Percentiles rank a stretch among this genome's conserved stretches.
Conservation (phyloP, 1,140 invertebrate genomes). For the Drusus annulatus region DNA sequence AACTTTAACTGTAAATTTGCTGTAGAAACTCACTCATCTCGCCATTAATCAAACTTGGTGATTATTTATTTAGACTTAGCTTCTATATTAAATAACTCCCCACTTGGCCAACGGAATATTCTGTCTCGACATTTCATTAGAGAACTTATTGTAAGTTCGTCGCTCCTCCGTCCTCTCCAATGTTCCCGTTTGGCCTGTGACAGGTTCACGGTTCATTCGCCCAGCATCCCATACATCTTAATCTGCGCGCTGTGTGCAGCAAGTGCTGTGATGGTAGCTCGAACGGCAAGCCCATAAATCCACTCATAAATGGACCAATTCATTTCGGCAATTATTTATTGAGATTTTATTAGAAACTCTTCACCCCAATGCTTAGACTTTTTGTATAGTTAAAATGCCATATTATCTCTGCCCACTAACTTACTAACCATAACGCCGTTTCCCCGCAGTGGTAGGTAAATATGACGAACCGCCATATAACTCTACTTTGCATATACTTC, state of each 20-base stretch:
- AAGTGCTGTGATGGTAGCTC: neutral
- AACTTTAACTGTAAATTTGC: too few relatives aligned
- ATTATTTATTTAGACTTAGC: too few relatives aligned
- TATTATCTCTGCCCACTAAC: too few relatives aligned
- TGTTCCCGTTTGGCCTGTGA: conserved; percentile 11
- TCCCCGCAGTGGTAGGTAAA: too few relatives aligned
- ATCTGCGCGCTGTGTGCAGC: neutral
- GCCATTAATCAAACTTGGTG: too few relatives aligned
- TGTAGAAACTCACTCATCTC: too few relatives aligned
- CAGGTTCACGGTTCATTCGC: neutral
- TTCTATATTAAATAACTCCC: too few relatives aligned
- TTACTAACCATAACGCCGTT: too few relatives aligned
- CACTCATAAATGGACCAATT: neutral
- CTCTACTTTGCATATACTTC: too few relatives aligned
- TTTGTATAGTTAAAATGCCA: too few relatives aligned
- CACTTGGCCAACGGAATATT: neutral
- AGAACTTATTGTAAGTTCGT: conserved; percentile 11
- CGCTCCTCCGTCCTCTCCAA: conserved; percentile 1
- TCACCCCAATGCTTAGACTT: neutral
- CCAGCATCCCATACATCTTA: conserved; percentile 26
- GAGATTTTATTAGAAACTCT: neutral
- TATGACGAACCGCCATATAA: too few relatives aligned
- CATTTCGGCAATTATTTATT: neutral
- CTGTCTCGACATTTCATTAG: conserved; percentile 28
- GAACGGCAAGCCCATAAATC: neutral